Conservation (phyloP, 2,888 invertebrate species). For the Lysandra coridon region DNA sequence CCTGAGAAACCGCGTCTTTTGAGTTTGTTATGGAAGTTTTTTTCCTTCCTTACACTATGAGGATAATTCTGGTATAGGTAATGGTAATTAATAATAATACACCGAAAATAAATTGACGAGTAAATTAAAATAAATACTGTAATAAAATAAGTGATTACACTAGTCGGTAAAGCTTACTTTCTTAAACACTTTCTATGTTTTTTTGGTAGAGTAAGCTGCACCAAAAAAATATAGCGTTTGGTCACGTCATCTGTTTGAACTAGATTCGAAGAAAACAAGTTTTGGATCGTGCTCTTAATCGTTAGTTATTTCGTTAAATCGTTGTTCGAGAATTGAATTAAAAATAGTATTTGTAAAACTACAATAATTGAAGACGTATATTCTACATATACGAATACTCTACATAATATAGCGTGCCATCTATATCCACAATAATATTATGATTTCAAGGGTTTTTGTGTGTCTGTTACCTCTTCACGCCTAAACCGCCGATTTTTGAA, state of each 20-base stretch:
- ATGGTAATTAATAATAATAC: background rate
- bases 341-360: too few species aligned
- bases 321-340: background rate
- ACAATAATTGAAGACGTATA: too few species aligned
- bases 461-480: too few species aligned
- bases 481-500: too few species aligned
- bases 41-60: too few species aligned
- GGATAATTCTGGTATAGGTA: too few species aligned
- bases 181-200: conserved; percentile 26
- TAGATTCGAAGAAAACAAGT: conserved; percentile 6
- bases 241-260: conserved; percentile 20
- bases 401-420: too few species aligned
- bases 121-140: background rate
- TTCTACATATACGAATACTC: too few species aligned
- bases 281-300: background rate
- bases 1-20: too few species aligned
- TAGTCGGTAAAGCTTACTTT: conserved; percentile 3
- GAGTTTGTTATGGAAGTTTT: too few species aligned
- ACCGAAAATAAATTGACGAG: background rate
- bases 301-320: background rate
- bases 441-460: too few species aligned
- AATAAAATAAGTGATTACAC: background rate
- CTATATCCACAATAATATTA: too few species aligned
- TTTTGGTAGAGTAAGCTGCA: background rate
- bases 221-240: conserved; percentile 8